Evolutionary conservation across 2,797 vertebrate species (phyloP).

Genomic region (Epinephelus malabaricus): DNA sequence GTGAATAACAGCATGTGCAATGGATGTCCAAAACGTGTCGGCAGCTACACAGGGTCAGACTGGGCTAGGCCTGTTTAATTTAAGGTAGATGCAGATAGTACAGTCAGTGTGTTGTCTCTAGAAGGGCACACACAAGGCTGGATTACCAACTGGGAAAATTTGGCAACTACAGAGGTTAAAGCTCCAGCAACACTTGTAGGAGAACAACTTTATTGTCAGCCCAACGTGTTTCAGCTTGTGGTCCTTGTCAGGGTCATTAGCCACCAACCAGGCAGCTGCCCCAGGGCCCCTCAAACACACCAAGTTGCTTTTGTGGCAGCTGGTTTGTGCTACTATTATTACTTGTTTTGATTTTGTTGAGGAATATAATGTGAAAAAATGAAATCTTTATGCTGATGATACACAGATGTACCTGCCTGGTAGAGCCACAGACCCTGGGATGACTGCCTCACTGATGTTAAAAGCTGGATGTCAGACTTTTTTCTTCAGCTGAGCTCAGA

Average conservation of each 20-base stretch:
- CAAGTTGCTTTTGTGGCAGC: not conserved
- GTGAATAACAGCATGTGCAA: not conserved
- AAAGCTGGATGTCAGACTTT: no score
- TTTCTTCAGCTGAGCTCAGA: no score
- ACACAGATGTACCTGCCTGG: no score
- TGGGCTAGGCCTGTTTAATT: not conserved
- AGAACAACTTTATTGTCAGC: not conserved
- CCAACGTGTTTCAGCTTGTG: not conserved
- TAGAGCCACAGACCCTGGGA: no score
- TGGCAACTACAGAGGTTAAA: not conserved
- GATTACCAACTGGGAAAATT: not conserved
- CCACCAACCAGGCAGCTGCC: not conserved
- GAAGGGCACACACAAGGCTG: not conserved
- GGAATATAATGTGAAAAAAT: no score
- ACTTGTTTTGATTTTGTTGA: not conserved
- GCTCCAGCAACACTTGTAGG: not conserved
- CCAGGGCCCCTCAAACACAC: not conserved
- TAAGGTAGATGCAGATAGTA: not conserved
- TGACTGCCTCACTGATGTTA: no score
- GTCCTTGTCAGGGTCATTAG: not conserved
- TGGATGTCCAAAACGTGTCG: not conserved
- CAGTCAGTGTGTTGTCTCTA: not conserved
- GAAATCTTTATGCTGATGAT: no score
- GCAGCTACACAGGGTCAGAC: not conserved
- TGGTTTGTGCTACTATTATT: not conserved